Evolutionary conservation across 1,140 invertebrate species (phyloP).

Genomic region (Zaprionus camerounensis): DNA sequence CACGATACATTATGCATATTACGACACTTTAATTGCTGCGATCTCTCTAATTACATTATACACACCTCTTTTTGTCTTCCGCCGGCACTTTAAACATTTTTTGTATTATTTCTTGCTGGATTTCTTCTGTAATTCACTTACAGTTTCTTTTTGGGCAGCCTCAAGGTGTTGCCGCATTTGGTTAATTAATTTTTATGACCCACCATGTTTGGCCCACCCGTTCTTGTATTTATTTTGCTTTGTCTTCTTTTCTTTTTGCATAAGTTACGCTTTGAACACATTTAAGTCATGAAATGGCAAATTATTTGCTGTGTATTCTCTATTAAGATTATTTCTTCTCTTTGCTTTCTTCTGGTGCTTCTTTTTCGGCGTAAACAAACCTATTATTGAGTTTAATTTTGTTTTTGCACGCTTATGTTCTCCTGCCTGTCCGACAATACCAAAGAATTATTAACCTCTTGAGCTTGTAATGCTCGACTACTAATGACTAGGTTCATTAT

Average conservation of each 20-base stretch:
- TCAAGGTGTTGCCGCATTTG: constrained; percentile 58
- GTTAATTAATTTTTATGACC: constrained; percentile 69
- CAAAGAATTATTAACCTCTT: constrained; percentile 61
- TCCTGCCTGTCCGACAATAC: constrained; percentile 13
- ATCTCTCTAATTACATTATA: constrained; percentile 63
- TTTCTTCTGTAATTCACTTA: constrained; percentile 62
- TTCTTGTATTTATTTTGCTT: constrained; percentile 16
- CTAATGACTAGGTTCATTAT: constrained; percentile 66
- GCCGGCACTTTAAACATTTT: constrained; percentile 64
- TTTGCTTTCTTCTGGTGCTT: constrained; percentile 34
- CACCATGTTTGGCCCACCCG: constrained; percentile 24
- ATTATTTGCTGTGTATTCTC: constrained; percentile 16
- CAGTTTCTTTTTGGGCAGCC: constrained; percentile 45
- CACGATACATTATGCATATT: constrained; percentile 37
- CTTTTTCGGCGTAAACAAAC: constrained; percentile 62
- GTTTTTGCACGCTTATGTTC: constrained; percentile 28
- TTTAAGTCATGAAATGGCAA: constrained; percentile 35
- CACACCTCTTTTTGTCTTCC: constrained; percentile 52
- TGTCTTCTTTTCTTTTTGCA: constrained; percentile 15
- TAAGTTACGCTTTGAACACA: constrained; percentile 37
- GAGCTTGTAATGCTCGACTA: constrained; percentile 52
- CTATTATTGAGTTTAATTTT: constrained; percentile 65
- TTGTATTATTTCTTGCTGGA: constrained; percentile 4
- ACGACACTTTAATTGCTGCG: constrained; percentile 55
- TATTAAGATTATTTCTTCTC: neutral